Evolutionary conservation across 1,140 invertebrate genomes (phyloP), one percentile per base, ranked within the genome.

Genomic region (Sycobia sp.): DNA sequence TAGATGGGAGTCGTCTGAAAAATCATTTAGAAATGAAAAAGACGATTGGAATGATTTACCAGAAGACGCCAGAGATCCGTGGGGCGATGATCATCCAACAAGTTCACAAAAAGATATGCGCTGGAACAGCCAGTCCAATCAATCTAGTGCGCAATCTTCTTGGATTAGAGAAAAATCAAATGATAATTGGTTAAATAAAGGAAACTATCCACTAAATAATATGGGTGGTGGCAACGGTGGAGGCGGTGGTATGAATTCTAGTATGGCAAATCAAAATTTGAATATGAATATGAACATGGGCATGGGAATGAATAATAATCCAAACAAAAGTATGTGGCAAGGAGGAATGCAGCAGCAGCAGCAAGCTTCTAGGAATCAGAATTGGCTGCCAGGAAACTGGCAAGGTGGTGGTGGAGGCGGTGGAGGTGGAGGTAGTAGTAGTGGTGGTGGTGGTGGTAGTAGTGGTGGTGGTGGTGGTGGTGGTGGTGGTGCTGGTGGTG

Each of bases 11-110:
- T 32, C 53, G 54, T 51, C 61, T 51, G 41, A 27, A 58, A 43
- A 69, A 66, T 25, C 29, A 7, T 53, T 16, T 43, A 61, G 69
- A 65, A 39, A 39, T 41, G 64, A 57, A 16, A 79, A 76, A 54
- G 78, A 80, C 0, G 80, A 82, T 53, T 79, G 75, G 69, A 68
- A 73, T 38, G 80, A 82, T 62, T 66, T 82, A 22, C 79, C 80
- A 0, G 80, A 82, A 54, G 80, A 82, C 44, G 80, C 80, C 7
- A 71, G 71, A 58, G 80, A 82, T 70, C 80, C 80, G 20, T 82
- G 80, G 80, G 79, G 73, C 0, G 80, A 82, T 27, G 79, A 81
- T 44, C 55, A 38, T 20, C 29, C 47, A 27, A 2, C 29, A 8
- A 20, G 13, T 1, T 7, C 38, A 36, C 36, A 27, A 25, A 57